phyloP scores from a whole-genome alignment of 1,140 invertebrate species.

The Ylistrum balloti region DNA sequence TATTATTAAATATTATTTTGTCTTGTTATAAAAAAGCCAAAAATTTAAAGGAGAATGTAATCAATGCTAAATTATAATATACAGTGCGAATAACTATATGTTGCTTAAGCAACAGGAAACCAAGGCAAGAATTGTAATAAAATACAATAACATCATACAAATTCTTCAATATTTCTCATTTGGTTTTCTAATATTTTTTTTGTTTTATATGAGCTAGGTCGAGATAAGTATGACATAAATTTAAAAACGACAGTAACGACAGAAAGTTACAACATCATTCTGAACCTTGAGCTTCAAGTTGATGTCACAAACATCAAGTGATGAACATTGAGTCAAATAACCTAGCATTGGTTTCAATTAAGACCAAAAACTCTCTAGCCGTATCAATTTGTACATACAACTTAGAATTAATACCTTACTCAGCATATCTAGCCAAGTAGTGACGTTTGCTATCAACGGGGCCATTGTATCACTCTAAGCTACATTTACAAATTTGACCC shows the following conservation, averaged over 20 bases:
- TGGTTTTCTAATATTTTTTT: not conserved
- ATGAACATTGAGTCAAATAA: not conserved
- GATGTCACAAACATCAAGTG: not conserved
- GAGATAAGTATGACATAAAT: not conserved
- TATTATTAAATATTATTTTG: not conserved
- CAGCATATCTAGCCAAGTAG: too few relatives aligned
- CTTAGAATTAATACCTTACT: not conserved
- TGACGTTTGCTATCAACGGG: not conserved
- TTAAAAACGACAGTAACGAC: not conserved
- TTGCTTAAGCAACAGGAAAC: slow-evolving; percentile 17
- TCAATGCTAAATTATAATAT: not conserved
- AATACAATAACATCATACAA: not conserved
- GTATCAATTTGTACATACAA: slow-evolving; percentile 1
- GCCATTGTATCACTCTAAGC: not conserved
- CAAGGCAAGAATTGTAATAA: slow-evolving; percentile 20
- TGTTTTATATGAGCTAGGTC: too few relatives aligned
- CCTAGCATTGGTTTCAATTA: not conserved
- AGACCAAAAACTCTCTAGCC: not conserved
- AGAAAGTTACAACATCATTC: not conserved
- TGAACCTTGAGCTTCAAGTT: not conserved
- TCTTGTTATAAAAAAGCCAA: not conserved
- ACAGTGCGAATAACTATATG: not conserved
- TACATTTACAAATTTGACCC: not conserved
- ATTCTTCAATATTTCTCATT: too few relatives aligned
- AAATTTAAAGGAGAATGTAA: not conserved